Evolutionary conservation across 2,888 invertebrate species (phyloP).

Genomic region (Maniola hyperantus): DNA sequence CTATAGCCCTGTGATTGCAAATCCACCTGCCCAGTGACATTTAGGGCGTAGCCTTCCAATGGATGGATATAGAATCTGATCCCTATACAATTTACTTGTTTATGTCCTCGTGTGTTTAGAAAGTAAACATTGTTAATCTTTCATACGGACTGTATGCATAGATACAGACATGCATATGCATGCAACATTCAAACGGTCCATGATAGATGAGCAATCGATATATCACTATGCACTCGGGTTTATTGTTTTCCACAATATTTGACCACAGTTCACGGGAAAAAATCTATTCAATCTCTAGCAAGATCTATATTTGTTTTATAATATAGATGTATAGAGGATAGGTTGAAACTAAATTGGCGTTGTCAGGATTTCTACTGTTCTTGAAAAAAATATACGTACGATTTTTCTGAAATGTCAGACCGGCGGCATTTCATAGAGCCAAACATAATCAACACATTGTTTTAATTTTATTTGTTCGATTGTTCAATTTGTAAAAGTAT

Average conservation of each 20-base stretch:
- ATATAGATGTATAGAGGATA: neutral
- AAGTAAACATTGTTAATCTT: slow-evolving; percentile 1
- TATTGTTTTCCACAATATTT: slow-evolving; percentile 20
- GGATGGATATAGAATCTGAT: too few species aligned
- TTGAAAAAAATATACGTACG: slow-evolving; percentile 5
- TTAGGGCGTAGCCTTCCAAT: too few species aligned
- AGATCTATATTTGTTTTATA: neutral
- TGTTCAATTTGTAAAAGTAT: slow-evolving; percentile 3
- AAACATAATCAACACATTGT: neutral
- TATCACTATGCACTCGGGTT: slow-evolving; percentile 18
- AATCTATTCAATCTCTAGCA: neutral
- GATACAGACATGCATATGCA: slow-evolving; percentile 23
- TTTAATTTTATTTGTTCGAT: slow-evolving; percentile 1
- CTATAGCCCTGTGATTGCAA: too few species aligned
- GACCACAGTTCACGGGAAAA: slow-evolving; percentile 1
- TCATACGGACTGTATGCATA: slow-evolving; percentile 46
- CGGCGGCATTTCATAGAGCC: slow-evolving; percentile 5
- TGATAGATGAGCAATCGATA: slow-evolving; percentile 31
- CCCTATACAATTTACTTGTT: too few species aligned
- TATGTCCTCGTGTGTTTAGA: neutral
- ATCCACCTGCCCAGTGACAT: too few species aligned
- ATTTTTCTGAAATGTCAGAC: neutral
- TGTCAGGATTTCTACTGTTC: slow-evolving; percentile 1
- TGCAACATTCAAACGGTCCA: slow-evolving; percentile 23
- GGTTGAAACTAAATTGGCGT: neutral